Evolutionary conservation across 2,797 vertebrate species (phyloP), one percentile per base, ranked within the genome.

Genomic region (Cryptoblepharus egeriae): DNA sequence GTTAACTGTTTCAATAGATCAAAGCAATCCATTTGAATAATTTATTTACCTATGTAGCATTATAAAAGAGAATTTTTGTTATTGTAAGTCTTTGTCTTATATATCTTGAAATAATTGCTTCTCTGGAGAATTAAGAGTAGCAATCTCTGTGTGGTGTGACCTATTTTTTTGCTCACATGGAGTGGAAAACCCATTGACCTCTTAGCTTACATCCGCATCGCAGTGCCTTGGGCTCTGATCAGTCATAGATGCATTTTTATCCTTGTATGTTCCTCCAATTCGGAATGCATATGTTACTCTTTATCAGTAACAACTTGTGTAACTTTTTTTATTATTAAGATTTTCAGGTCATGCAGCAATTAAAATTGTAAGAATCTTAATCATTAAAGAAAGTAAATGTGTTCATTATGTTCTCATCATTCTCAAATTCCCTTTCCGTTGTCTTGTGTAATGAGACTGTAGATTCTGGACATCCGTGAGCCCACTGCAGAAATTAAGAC

Each of bases 21-120:
- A 92, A 92, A 93, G 87, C 78, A 80, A 92, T 92, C 91, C 86
- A 89, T 63, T 93, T 94, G 90, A 93, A 93, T 94, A 93, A 94
- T 93, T 94, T 92, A 94, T 94, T 94, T 92, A 92, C 84, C 87
- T 83, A 91, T 68, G 82, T 85, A 88, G 87, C 88, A 87, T 88
- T 91, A 28, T 3, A 22, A n/a, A 49, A 42, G 52, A 89, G 58
- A 79, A 75, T 87, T 90, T 91, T 92, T 87, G 88, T 92, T 92
- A 85, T 88, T 90, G 71, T 80, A 87, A 79, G 79, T 92, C 64
- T 72, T 12, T 52, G 72, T 52, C 84, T 65, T 63, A 91, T 75
- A 70, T 84, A 58, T 85, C 77, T 71, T 88, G 30, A 81, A 81
- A 85, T 88, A 91, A 92, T 92, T 91, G 84, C 77, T 75, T 87